Percentiles rank a stretch among this genome's conserved stretches.
phyloP scores from a whole-genome alignment of 2,797 vertebrate species.

The Platyrinchus mystaceus region DNA sequence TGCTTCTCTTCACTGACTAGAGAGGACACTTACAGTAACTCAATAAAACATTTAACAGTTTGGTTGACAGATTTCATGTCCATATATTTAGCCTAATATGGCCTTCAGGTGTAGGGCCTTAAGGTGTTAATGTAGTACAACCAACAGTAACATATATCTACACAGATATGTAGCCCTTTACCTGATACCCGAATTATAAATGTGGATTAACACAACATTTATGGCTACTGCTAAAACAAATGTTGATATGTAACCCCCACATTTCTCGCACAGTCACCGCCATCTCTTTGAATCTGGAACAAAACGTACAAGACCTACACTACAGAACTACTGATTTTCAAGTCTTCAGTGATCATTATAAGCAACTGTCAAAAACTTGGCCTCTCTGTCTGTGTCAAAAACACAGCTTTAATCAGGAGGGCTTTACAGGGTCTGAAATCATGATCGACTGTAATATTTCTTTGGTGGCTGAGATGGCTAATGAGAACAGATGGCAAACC shows the following conservation, averaged over 20 bases:
- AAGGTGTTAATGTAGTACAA: not conserved
- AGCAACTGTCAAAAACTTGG: not conserved
- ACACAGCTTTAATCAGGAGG: not conserved
- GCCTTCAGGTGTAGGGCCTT: not conserved
- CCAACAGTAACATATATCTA: not conserved
- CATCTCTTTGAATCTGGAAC: not conserved
- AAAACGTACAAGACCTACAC: not conserved
- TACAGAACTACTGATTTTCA: not conserved
- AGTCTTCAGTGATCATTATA: not conserved
- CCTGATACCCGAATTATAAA: not conserved
- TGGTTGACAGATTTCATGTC: not conserved
- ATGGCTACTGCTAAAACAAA: not conserved
- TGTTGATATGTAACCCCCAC: not conserved
- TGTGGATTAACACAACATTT: not conserved
- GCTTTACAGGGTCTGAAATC: slow-evolving; percentile 35
- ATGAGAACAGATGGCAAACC: slow-evolving; percentile 58
- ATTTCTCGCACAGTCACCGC: not conserved
- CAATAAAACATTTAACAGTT: not conserved
- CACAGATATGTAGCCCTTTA: not conserved
- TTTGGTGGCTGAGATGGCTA: slow-evolving; percentile 9
- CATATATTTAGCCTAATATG: not conserved
- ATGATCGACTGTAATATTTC: not conserved
- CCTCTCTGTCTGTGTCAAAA: slow-evolving; percentile 1
- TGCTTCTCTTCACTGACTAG: not conserved
- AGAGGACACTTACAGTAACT: not conserved